Evolutionary conservation across 2,797 vertebrate genomes (phyloP), one percentile per base, ranked within the genome.

Genomic region (Novumbra hubbsi): DNA sequence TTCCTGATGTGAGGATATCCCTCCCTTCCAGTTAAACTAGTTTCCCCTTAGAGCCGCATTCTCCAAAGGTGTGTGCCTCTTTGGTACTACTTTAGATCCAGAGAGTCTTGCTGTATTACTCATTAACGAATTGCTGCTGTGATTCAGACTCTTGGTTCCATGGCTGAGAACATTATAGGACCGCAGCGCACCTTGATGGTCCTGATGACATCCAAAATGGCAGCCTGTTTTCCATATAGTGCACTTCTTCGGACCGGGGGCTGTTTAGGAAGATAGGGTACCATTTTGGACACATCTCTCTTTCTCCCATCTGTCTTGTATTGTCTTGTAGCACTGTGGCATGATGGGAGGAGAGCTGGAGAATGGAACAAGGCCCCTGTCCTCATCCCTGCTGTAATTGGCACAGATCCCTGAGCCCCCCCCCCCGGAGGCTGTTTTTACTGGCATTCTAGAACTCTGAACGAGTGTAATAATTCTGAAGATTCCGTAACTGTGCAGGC

Each of bases 351-450:
- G 64, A 62, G 78, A 72, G n/a, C n/a, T n/a, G n/a, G n/a, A n/a
- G n/a, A n/a, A n/a, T n/a, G n/a, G n/a, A n/a, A n/a, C 72, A 50
- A 71, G 79, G 78, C 76, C 84, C 78, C 76, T 78, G 78, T 85
- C 79, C 81, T 88, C 81, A 83, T 87, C 82, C 80, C 71, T 82
- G 68, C 73, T 84, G 83, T 85, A 88, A 86, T 87, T 85, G 81
- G 79, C 74, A 30, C 24, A 11, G 65, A 55, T 24, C 55, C 34
- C 41, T 12, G 1, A 2, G 86, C 85, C 52, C n/a, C n/a, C n/a
- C n/a, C n/a, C n/a, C n/a, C 84, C 0, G 71, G 80, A 0, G 71
- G 73, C 73, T 83, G 82, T 82, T 84, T 83, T 86, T 74, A 73
- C 83, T 81, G 72, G 6, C 2, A 57, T 45, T 45, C 41, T 45